Conservation (phyloP, 2,888 invertebrate genomes). For the Imbricaverruca yamaguchii region DNA sequence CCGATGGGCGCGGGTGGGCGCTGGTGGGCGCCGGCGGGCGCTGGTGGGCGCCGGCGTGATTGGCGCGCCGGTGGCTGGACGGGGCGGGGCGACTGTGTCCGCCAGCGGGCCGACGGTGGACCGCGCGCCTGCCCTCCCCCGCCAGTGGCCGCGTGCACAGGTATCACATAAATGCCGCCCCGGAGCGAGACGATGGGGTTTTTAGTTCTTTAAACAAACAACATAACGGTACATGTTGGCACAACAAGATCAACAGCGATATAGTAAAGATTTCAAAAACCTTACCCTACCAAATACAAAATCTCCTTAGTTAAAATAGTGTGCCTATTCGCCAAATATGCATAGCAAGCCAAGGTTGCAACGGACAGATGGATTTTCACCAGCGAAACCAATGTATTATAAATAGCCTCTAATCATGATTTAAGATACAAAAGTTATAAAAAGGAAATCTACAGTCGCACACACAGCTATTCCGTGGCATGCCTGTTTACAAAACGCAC, state of each 20-base stretch:
- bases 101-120: background rate
- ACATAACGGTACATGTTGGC: slow-evolving; percentile 21
- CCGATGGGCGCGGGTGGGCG: no score
- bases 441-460: slow-evolving; percentile 10
- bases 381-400: slow-evolving; percentile 16
- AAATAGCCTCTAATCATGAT: slow-evolving; percentile 22
- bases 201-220: slow-evolving; percentile 19
- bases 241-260: slow-evolving; percentile 21
- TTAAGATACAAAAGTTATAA: slow-evolving; percentile 21
- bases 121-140: background rate
- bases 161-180: slow-evolving; percentile 11
- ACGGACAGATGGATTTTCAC: slow-evolving; percentile 19
- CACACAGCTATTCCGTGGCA: background rate
- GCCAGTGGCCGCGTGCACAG: background rate
- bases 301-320: slow-evolving; percentile 20
- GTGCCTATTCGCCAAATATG: slow-evolving; percentile 19
- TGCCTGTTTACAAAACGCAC: slow-evolving; percentile 15
- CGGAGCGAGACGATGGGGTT: background rate
- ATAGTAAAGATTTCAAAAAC: slow-evolving; percentile 20
- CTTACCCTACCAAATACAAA: slow-evolving; percentile 22
- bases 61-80: no score
- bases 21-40: background rate
- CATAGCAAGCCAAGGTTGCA: slow-evolving; percentile 15
- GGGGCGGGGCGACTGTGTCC: background rate
- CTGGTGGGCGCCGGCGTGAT: no score